These are phyloP conservation scores for Sarcophaga peregrina DNA, from an alignment of 1,140 invertebrate species.

Conservation along the genomic window DNA sequence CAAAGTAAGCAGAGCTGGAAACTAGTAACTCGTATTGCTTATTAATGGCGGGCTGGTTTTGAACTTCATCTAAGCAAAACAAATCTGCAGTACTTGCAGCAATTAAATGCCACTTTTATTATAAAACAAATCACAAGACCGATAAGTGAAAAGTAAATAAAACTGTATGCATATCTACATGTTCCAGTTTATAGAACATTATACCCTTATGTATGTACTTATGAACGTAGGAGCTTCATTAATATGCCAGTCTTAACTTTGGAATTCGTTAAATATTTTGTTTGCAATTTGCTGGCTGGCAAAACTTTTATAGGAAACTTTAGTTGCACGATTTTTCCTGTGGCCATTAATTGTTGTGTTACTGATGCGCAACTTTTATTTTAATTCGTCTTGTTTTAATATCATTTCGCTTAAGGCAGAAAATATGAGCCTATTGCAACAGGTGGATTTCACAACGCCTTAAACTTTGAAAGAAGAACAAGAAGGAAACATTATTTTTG, in stretches of 20 bases:
- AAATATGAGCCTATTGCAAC: conserved; percentile 44
- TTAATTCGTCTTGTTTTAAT: not conserved
- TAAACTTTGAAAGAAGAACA: conserved; percentile 25
- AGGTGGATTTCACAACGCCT: conserved; percentile 44
- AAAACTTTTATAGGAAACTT: not conserved
- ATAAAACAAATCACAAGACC: no score
- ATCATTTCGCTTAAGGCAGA: conserved; percentile 9
- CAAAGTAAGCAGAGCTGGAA: not conserved
- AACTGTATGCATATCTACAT: not conserved
- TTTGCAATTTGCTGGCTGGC: conserved; percentile 42
- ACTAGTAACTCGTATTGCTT: conserved; percentile 29
- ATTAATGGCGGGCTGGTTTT: conserved; percentile 18
- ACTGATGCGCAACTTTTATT: not conserved
- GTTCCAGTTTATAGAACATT: not conserved
- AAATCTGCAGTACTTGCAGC: conserved; percentile 19
- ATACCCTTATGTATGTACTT: not conserved
- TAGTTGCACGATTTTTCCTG: conserved; percentile 29
- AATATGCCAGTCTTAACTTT: conserved; percentile 45
- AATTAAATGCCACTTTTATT: conserved; percentile 38
- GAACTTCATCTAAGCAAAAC: not conserved
- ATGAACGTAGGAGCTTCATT: conserved; percentile 43
- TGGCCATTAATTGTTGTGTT: conserved; percentile 24
- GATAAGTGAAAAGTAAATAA: not conserved
- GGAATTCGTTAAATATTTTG: conserved; percentile 47
- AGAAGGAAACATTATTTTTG: not conserved